Percentiles rank a stretch among this genome's conserved stretches.
Conservation (phyloP, 2,888 invertebrate genomes). For the Melanargia galathea region DNA sequence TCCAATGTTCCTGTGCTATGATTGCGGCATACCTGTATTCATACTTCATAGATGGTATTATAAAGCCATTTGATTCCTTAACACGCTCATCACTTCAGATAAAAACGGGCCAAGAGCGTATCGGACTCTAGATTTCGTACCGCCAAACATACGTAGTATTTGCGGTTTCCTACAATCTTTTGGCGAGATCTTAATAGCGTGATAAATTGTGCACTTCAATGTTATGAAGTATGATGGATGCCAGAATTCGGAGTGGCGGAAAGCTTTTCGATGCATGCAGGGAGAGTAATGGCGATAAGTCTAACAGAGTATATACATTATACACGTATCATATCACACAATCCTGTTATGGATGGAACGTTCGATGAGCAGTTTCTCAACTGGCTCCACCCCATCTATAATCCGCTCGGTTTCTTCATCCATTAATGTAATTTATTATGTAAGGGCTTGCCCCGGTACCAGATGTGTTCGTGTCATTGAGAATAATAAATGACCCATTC, state of each 20-base stretch:
- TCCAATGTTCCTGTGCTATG: conserved; percentile 24
- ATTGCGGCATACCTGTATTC: conserved; percentile 14
- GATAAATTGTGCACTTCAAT: conserved; percentile 5
- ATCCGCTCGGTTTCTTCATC: conserved; percentile 6
- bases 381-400: conserved; percentile 8
- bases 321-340: neutral
- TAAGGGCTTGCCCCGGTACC: neutral
- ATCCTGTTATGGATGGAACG: neutral
- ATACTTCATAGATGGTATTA: too few species aligned
- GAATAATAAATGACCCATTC: neutral
- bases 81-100: too few species aligned
- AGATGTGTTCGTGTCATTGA: neutral
- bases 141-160: neutral
- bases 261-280: conserved; percentile 11
- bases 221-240: conserved; percentile 6
- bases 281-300: conserved; percentile 1
- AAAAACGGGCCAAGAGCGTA: too few species aligned
- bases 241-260: neutral
- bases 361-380: neutral
- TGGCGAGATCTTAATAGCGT: neutral
- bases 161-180: neutral
- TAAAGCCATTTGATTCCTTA: too few species aligned
- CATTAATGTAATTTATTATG: conserved; percentile 17
- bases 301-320: neutral
- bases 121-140: too few species aligned